Evolutionary conservation across 2,113 vertebrate species (phyloP), one percentile per base, ranked within the genome.

Genomic region (Rhizomys pruinosus): DNA sequence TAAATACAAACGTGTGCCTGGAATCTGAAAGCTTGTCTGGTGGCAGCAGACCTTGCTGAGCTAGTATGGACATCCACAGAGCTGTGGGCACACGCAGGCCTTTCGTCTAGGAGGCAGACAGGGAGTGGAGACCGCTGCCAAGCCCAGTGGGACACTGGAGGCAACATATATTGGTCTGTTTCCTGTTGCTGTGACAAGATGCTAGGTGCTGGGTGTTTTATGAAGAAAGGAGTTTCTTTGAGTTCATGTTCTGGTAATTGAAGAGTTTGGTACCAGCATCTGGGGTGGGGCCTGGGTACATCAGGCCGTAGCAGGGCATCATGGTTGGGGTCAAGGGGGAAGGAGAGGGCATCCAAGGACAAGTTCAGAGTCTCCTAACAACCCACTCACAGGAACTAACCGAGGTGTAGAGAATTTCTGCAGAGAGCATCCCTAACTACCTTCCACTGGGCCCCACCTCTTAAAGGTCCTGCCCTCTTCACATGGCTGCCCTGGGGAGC

Each of bases 1-100:
- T 64, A 87, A 89, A 95, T 52, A 89, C 85, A 90, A 90, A 64
- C 59, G n/a, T 23, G 52, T 79, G 85, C 44, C 92, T 39, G 9
- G 94, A 92, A 93, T 78, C 42, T 47, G 39, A 69, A 93, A 78
- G n/a, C 77, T 64, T 66, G 47, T 25, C 17, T 3, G 19, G 68
- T 37, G 2, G 17, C 25, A 2, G 64, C 15, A 0, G 42, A 1
- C 7, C 11, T 64, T 52, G 5, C 15, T 0, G 1, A 0, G 17
- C 69, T 84, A 7, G 1, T 3, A 55, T 66, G 42, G 68, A 29
- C 0, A 1, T 32, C 27, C 5, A 79, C 39, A 2, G 25, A 32
- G 27, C 22, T 0, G 63, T 44, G 73, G 20, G 32, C 20, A 19
- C 72, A 3, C 2, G 44, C 20, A 12, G 39, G 59, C 11, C 80